These are phyloP conservation scores for Pycnomerus fuliginosus DNA, from an alignment of 2,888 invertebrate species.

Conservation along the genomic window DNA sequence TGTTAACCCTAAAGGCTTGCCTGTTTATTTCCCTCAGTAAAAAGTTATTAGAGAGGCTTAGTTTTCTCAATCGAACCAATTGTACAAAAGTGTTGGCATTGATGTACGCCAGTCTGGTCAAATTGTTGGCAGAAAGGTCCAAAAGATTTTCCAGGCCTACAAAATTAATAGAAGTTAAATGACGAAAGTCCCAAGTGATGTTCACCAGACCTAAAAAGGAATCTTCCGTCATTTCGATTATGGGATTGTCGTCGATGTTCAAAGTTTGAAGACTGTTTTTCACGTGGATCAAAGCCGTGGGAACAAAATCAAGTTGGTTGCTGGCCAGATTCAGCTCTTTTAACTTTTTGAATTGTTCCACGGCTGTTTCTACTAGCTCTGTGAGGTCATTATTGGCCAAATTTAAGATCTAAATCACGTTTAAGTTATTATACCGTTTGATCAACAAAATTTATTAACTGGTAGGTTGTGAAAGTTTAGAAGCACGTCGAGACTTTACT, in stretches of 20 bases:
- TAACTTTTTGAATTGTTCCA: constrained; percentile 56
- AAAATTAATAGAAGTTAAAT: constrained; percentile 2
- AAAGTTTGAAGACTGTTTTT: constrained; percentile 59
- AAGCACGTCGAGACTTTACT: too few species aligned
- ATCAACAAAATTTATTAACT: too few species aligned
- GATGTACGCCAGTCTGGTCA: constrained; percentile 58
- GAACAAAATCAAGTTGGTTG: constrained; percentile 62
- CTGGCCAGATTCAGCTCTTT: constrained; percentile 61
- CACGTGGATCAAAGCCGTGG: constrained; percentile 57
- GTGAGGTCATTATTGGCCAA: constrained; percentile 59
- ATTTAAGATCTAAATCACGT: constrained; percentile 34
- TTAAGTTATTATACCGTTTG: not conserved
- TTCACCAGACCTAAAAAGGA: constrained; percentile 63
- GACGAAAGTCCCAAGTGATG: constrained; percentile 13
- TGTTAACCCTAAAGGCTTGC: constrained; percentile 58
- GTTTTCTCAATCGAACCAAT: constrained; percentile 37
- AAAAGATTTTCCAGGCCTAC: constrained; percentile 58
- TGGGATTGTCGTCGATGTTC: constrained; percentile 63
- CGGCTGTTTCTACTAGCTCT: constrained; percentile 57
- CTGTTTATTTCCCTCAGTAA: constrained; percentile 56
- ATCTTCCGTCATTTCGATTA: constrained; percentile 59
- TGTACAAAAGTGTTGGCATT: constrained; percentile 44
- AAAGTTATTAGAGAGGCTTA: constrained; percentile 42
- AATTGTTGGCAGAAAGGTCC: constrained; percentile 62
- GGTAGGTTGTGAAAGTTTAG: too few species aligned